These are phyloP conservation scores for Tenthredo scrophulariae DNA, from an alignment of 2,888 invertebrate genomes.

Conservation along the genomic window DNA sequence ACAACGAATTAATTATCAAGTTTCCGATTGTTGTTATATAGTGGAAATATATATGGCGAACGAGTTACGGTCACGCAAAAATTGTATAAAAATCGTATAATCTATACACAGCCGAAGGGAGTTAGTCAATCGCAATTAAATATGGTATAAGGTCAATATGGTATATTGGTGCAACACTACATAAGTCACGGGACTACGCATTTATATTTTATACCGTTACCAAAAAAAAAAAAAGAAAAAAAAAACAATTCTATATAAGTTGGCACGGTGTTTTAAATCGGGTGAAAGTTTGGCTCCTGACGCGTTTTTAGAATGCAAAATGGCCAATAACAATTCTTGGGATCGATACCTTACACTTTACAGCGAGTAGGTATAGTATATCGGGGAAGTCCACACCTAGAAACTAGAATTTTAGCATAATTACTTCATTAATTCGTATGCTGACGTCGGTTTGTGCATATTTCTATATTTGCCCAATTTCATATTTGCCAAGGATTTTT, in stretches of 20 bases:
- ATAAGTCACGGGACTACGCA: not conserved
- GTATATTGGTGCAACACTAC: not conserved
- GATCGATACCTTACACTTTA: not conserved
- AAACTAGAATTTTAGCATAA: slow-evolving; percentile 19
- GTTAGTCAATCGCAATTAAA: too few species aligned
- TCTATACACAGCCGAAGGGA: too few species aligned
- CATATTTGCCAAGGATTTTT: not conserved
- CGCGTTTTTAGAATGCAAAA: slow-evolving; percentile 46
- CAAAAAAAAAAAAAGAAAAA: not conserved
- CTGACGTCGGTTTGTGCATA: not conserved
- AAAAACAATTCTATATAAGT: not conserved
- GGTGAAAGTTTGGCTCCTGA: slow-evolving; percentile 38
- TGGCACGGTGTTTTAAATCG: slow-evolving; percentile 7
- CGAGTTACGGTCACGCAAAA: too few species aligned
- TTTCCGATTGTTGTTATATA: not conserved
- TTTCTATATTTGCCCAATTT: not conserved
- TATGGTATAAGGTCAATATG: not conserved
- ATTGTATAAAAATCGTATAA: too few species aligned
- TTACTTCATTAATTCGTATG: not conserved
- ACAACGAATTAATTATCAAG: too few species aligned
- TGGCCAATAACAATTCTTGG: slow-evolving; percentile 44
- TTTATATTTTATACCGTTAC: slow-evolving; percentile 21
- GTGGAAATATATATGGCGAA: not conserved
- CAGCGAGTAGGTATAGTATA: not conserved
- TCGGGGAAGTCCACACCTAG: not conserved